These are phyloP conservation scores for Amblyjoppa proteus DNA, from an alignment of 2,888 invertebrate species.

Conservation along the genomic window DNA sequence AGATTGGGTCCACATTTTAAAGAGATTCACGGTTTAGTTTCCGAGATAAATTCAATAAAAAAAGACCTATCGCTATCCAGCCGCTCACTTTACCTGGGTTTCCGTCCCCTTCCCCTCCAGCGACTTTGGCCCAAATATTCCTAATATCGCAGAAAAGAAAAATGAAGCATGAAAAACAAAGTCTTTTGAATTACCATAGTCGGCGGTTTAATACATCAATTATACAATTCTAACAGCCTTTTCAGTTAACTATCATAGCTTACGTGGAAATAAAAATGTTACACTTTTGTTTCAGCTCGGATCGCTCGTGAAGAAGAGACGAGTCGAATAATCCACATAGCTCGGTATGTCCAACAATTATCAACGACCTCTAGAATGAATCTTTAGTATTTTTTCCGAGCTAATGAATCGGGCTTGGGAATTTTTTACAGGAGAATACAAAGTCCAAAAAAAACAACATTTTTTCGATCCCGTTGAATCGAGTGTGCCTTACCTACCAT, in stretches of 20 bases:
- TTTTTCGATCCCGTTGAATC: neutral
- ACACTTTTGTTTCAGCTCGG: conserved; percentile 87
- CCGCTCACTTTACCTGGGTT: neutral
- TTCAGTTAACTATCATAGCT: conserved; percentile 20
- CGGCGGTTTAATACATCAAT: conserved; percentile 65
- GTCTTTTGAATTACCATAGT: neutral
- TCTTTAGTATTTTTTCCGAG: neutral
- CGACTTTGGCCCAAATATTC: neutral
- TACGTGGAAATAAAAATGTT: conserved; percentile 14
- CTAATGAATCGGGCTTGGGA: neutral
- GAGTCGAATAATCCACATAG: conserved; percentile 87
- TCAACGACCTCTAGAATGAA: conserved; percentile 27
- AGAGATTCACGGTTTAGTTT: neutral
- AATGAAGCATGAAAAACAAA: neutral
- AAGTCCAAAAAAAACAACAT: neutral
- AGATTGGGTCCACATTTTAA: too few species aligned
- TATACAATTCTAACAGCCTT: conserved; percentile 56
- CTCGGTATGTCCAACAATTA: conserved; percentile 5
- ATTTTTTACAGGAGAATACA: conserved; percentile 18
- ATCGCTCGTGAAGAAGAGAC: conserved; percentile 92
- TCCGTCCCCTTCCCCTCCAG: too few species aligned
- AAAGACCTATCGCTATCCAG: neutral
- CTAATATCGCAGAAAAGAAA: neutral
- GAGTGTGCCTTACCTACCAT: neutral
- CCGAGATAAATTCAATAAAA: neutral